phyloP scores from a whole-genome alignment of 2,888 invertebrate species.

The Cosmorhoe ocellata region DNA sequence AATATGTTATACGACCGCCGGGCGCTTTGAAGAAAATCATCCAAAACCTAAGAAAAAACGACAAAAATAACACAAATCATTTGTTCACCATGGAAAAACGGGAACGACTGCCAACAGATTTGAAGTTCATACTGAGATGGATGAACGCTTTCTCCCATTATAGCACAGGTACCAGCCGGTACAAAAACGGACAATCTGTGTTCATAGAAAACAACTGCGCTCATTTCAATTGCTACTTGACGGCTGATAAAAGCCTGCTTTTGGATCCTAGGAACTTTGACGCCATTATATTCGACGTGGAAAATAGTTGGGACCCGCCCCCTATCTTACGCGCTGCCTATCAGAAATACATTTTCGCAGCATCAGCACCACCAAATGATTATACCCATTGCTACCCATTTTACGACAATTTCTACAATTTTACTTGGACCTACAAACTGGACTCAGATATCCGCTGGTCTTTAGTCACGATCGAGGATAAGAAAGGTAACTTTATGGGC shows the following conservation, averaged over 20 bases:
- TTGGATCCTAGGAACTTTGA: slow-evolving; percentile 63
- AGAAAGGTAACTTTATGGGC: slow-evolving; percentile 51
- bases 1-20: slow-evolving; percentile 44
- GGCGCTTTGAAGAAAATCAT: slow-evolving; percentile 38
- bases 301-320: slow-evolving; percentile 55
- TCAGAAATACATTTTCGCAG: slow-evolving; percentile 77
- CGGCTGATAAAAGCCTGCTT: slow-evolving; percentile 50
- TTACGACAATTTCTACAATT: slow-evolving; percentile 59
- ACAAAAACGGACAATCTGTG: slow-evolving; percentile 47
- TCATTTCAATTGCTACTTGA: slow-evolving; percentile 71
- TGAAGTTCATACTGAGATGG: slow-evolving; percentile 62
- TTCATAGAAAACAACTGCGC: slow-evolving; percentile 60
- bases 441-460: slow-evolving; percentile 60
- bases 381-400: slow-evolving; percentile 51
- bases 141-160: slow-evolving; percentile 47
- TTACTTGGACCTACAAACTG: slow-evolving; percentile 65
- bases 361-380: slow-evolving; percentile 53
- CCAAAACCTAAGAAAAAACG: slow-evolving; percentile 39
- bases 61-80: slow-evolving; percentile 36
- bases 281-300: slow-evolving; percentile 79
- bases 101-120: slow-evolving; percentile 53
- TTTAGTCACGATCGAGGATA: slow-evolving; percentile 51
- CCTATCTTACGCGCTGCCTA: slow-evolving; percentile 51
- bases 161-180: slow-evolving; percentile 25
- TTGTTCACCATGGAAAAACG: slow-evolving; percentile 39